phyloP scores from a whole-genome alignment of 2,113 vertebrate species.

The Pandion haliaetus region DNA sequence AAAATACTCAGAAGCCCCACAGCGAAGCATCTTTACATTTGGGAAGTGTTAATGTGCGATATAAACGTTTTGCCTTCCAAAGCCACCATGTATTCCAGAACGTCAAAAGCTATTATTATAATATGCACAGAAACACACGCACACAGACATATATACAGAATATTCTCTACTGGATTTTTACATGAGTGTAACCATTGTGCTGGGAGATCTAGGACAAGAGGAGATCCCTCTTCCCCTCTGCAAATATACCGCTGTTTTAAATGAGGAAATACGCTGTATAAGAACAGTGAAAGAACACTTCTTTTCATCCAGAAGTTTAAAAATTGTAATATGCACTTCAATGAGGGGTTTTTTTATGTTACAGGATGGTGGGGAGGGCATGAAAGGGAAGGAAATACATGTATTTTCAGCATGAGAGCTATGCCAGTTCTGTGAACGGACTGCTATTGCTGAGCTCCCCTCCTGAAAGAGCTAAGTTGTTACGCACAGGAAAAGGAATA shows the following conservation, averaged over 20 bases:
- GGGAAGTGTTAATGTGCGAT: slow-evolving; percentile 26
- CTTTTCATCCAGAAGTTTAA: background rate
- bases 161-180: background rate
- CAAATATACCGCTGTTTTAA: background rate
- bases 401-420: background rate
- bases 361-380: background rate
- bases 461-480: background rate
- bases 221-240: background rate
- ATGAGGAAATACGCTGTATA: background rate
- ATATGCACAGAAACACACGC: background rate
- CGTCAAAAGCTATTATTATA: background rate
- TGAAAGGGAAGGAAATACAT: background rate
- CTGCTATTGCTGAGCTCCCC: background rate
- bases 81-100: background rate
- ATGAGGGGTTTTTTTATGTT: background rate
- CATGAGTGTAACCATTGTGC: background rate
- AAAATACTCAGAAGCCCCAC: background rate
- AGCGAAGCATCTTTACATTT: background rate
- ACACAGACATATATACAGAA: background rate
- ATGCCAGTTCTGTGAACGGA: background rate
- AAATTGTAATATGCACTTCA: background rate
- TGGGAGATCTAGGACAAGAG: background rate
- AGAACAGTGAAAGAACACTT: background rate
- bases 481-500: background rate
- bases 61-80: slow-evolving; percentile 25